phyloP scores from a whole-genome alignment of 2,888 invertebrate species.

The Tipula helvola region DNA sequence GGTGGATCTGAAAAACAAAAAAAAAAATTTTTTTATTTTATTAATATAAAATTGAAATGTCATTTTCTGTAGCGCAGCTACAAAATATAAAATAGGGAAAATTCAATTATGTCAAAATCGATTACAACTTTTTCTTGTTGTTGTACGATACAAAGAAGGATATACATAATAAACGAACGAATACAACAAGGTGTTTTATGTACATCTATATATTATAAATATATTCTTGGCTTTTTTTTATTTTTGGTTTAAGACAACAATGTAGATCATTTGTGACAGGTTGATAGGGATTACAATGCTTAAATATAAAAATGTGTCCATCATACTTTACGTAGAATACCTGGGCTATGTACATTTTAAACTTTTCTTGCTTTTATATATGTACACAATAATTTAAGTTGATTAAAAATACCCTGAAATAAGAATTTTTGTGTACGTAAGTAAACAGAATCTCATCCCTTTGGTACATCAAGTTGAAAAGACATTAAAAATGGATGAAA shows the following conservation, averaged over 20 bases:
- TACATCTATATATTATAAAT: background rate
- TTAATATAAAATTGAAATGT: background rate
- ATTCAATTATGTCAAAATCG: background rate
- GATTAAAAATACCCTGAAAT: background rate
- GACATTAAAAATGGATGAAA: background rate
- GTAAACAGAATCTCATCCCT: background rate
- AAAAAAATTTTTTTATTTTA: background rate
- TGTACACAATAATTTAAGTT: background rate
- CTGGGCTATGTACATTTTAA: background rate
- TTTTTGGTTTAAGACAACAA: background rate
- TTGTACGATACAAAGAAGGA: too few relatives aligned
- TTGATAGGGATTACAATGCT: constrained; percentile 4
- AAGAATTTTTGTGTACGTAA: background rate
- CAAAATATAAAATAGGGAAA: background rate
- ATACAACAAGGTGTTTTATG: background rate
- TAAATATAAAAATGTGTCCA: background rate
- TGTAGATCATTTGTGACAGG: background rate
- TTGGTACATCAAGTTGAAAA: background rate
- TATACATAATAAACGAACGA: background rate
- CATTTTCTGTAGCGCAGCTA: background rate
- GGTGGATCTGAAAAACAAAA: constrained; percentile 15
- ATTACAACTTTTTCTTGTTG: background rate
- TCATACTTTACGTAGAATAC: background rate
- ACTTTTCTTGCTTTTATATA: background rate
- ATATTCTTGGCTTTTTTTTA: background rate